Conservation (phyloP, 2,888 invertebrate genomes). For the Agrilus biguttatus region DNA sequence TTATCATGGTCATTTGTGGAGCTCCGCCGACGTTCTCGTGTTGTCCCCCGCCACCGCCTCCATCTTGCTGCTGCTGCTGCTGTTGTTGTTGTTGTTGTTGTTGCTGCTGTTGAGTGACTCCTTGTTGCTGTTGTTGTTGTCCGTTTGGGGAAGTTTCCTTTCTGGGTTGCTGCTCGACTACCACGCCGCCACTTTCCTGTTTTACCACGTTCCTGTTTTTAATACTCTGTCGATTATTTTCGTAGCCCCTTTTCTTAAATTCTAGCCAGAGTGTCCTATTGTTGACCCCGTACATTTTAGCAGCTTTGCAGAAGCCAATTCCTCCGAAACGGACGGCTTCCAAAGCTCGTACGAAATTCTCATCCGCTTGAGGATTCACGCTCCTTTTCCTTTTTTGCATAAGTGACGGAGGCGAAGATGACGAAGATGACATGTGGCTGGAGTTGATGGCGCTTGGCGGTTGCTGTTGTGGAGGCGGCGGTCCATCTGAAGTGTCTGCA, state of each 20-base stretch:
- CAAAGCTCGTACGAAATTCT: slow-evolving; percentile 66
- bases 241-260: slow-evolving; percentile 73
- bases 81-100: slow-evolving; percentile 30
- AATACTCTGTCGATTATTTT: slow-evolving; percentile 63
- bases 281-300: slow-evolving; percentile 70
- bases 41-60: background rate
- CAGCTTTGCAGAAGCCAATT: slow-evolving; percentile 76
- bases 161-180: slow-evolving; percentile 32
- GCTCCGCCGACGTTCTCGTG: slow-evolving; percentile 31
- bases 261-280: slow-evolving; percentile 75
- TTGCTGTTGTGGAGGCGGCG: no score
- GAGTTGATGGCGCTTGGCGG: slow-evolving; percentile 4
- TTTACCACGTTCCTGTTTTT: slow-evolving; percentile 45
- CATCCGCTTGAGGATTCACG: slow-evolving; percentile 68
- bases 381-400: slow-evolving; percentile 53
- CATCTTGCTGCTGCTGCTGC: slow-evolving; percentile 19
- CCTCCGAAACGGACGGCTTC: slow-evolving; percentile 73
- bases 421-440: slow-evolving; percentile 13
- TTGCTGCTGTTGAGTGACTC: slow-evolving; percentile 20
- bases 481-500: no score
- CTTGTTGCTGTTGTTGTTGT: slow-evolving; percentile 25
- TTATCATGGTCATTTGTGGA: slow-evolving; percentile 33
- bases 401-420: slow-evolving; percentile 30
- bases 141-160: slow-evolving; percentile 27
- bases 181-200: slow-evolving; percentile 37